phyloP scores from a whole-genome alignment of 2,888 invertebrate genomes.

The Cephus pygmeus region DNA sequence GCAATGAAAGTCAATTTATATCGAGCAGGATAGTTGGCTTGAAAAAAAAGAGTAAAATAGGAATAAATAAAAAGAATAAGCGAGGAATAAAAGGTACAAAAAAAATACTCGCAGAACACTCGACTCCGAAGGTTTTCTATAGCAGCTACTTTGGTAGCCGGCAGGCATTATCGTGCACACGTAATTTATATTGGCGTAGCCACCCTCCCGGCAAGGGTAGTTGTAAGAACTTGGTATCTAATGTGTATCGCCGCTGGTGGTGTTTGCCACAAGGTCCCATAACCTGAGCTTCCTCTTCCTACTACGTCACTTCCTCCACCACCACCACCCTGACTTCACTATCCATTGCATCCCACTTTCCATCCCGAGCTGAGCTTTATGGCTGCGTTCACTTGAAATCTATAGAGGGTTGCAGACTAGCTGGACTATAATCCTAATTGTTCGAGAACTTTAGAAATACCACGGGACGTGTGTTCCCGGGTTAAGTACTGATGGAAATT shows the following conservation, averaged over 20 bases:
- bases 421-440: conserved; percentile 49
- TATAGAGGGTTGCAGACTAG: conserved; percentile 38
- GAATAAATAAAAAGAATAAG: background rate
- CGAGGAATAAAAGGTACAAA: background rate
- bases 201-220: conserved; percentile 37
- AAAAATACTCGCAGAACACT: background rate
- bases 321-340: background rate
- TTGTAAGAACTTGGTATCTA: conserved; percentile 54
- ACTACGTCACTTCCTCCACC: conserved; percentile 22
- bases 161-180: conserved; percentile 37
- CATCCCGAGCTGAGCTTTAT: conserved; percentile 34
- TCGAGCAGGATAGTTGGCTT: background rate
- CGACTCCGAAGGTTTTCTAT: background rate
- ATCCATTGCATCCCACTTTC: conserved; percentile 15
- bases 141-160: background rate
- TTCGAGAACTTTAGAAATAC: conserved; percentile 50
- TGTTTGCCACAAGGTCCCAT: conserved; percentile 43
- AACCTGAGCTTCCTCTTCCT: conserved; percentile 35
- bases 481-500: conserved; percentile 33
- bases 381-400: conserved; percentile 38
- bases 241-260: conserved; percentile 52
- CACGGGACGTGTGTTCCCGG: conserved; percentile 37
- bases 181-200: conserved; percentile 49
- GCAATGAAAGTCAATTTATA: background rate
- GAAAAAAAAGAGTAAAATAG: background rate